phyloP scores from a whole-genome alignment of 2,113 vertebrate species.

The Pantherophis guttatus region DNA sequence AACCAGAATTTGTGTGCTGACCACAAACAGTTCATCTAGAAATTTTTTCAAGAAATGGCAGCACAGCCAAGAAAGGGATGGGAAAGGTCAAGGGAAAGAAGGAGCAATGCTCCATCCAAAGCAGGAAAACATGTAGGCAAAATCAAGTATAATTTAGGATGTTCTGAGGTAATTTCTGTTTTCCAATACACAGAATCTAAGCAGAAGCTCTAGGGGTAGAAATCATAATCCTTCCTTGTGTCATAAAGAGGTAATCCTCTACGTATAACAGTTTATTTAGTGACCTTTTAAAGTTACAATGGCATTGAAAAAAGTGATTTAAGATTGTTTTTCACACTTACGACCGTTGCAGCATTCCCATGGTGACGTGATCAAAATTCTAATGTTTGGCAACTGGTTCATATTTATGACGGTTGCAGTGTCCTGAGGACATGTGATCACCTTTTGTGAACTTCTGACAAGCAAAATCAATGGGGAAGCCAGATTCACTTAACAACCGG shows the following conservation, averaged over 20 bases:
- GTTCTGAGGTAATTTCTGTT: background rate
- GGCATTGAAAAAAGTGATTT: background rate
- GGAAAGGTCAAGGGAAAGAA: background rate
- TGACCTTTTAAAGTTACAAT: background rate
- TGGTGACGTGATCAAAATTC: background rate
- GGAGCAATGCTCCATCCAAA: background rate
- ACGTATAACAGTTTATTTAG: background rate
- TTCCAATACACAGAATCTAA: background rate
- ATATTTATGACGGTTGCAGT: background rate
- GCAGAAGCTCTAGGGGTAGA: background rate
- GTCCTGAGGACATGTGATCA: too few species aligned
- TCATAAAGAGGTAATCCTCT: background rate
- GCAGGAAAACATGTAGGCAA: background rate
- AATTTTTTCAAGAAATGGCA: background rate
- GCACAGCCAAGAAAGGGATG: background rate
- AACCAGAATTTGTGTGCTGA: background rate
- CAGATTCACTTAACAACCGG: background rate
- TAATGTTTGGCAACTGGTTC: too few species aligned
- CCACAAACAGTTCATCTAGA: background rate
- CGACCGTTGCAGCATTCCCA: background rate
- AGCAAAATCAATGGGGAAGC: background rate
- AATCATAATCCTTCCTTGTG: background rate
- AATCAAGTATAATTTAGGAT: background rate
- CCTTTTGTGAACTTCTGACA: background rate
- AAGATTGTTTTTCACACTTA: background rate